phyloP scores from a whole-genome alignment of 2,888 invertebrate species.

The Neoaliturus tenellus region DNA sequence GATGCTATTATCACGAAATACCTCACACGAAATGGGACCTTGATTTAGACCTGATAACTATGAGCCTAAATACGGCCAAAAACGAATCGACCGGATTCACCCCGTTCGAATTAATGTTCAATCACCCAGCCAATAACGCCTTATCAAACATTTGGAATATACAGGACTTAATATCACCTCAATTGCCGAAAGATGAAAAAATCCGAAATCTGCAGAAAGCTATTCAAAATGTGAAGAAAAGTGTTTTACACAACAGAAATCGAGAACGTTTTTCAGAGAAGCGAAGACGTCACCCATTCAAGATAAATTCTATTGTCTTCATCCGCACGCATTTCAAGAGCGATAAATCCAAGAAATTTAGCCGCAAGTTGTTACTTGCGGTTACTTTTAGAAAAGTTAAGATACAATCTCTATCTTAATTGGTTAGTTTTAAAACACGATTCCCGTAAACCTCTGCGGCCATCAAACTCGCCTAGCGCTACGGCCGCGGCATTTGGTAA shows the following conservation, averaged over 20 bases:
- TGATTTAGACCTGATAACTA: background rate
- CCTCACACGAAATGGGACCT: background rate
- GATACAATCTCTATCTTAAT: no score
- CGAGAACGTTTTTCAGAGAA: background rate
- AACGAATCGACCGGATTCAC: background rate
- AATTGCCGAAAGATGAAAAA: background rate
- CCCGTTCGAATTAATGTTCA: background rate
- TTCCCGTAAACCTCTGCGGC: no score
- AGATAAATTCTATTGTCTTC: background rate
- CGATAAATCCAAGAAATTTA: background rate
- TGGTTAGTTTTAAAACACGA: no score
- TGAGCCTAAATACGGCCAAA: background rate
- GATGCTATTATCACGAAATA: background rate
- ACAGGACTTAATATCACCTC: background rate
- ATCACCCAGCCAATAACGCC: background rate
- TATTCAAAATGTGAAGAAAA: background rate
- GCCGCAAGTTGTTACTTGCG: no score
- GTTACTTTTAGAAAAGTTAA: no score
- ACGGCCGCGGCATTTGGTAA: no score
- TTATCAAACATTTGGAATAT: background rate
- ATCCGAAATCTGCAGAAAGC: background rate
- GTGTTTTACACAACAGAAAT: background rate
- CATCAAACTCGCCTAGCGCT: no score
- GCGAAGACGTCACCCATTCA: background rate
- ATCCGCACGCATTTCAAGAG: background rate